Evolutionary conservation across 2,113 vertebrate genomes (phyloP).

Genomic region (Aix galericulata): DNA sequence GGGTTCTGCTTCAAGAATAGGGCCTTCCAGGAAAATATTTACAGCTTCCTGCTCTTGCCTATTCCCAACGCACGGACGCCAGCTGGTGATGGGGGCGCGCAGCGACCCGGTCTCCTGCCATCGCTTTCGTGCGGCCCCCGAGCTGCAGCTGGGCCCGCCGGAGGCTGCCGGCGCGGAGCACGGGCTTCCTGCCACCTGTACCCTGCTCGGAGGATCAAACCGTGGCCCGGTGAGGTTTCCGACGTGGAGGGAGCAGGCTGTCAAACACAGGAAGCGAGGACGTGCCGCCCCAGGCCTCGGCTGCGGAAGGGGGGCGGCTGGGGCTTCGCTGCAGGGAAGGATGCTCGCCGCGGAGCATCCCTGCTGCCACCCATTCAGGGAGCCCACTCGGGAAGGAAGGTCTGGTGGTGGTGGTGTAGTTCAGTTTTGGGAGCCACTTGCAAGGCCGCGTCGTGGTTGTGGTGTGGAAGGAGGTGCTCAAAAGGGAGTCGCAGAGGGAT

Average conservation of each 20-base stretch:
- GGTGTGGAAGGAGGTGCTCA: not conserved
- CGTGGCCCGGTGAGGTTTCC: not conserved
- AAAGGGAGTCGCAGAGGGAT: not conserved
- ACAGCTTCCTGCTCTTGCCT: slow-evolving; percentile 30
- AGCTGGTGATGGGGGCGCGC: accelerated
- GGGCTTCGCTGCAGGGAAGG: not conserved
- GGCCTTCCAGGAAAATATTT: slow-evolving; percentile 39
- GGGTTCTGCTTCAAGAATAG: slow-evolving; percentile 30
- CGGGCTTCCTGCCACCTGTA: slow-evolving; percentile 53
- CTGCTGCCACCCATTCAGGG: not conserved
- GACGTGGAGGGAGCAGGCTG: not conserved
- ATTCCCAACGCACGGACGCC: not conserved
- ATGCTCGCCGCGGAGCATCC: not conserved
- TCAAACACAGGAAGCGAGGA: slow-evolving; percentile 49
- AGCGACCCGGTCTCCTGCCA: not conserved
- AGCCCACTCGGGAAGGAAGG: not conserved
- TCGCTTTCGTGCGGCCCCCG: accelerated
- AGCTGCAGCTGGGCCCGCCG: not conserved
- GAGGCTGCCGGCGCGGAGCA: not conserved
- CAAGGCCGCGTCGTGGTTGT: not conserved
- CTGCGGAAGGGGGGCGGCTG: not conserved
- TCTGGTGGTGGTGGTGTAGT: accelerated
- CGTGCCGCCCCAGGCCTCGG: not conserved
- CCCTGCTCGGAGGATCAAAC: not conserved
- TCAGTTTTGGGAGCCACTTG: not conserved